A percentile compares a stretch with the other conserved stretches of the same genome.
Evolutionary conservation across 2,797 vertebrate species (phyloP).

Genomic region (Perodicticus potto): DNA sequence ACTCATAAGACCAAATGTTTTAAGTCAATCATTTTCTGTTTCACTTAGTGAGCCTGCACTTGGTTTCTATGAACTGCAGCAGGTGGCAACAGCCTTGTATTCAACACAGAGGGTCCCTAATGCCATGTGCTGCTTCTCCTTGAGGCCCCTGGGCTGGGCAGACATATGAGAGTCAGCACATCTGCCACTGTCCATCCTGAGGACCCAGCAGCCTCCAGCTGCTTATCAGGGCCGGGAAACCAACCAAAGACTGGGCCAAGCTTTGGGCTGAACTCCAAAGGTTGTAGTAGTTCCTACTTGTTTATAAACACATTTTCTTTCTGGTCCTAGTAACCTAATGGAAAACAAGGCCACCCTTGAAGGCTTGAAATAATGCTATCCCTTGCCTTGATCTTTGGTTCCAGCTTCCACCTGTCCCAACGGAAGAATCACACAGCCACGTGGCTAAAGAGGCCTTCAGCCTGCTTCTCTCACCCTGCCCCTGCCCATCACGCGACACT

Average conservation of each 20-base stretch:
- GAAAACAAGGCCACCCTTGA: neutral
- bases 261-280: neutral
- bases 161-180: neutral
- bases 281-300: neutral
- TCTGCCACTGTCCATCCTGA: neutral
- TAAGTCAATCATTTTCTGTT: neutral
- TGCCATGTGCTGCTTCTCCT: neutral
- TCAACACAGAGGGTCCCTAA: neutral
- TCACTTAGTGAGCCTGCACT: neutral
- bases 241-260: neutral
- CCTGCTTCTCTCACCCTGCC: neutral
- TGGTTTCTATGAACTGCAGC: neutral
- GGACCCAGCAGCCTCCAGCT: neutral
- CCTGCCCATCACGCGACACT: neutral
- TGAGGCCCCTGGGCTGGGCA: neutral
- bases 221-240: neutral
- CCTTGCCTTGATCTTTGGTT: neutral
- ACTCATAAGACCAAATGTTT: neutral
- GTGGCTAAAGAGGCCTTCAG: neutral
- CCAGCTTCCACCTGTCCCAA: neutral
- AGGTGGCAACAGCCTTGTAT: neutral
- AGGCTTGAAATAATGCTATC: neutral
- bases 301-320: neutral
- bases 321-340: neutral
- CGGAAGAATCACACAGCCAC: neutral